These are phyloP conservation scores for Hemiprocne comata DNA, from an alignment of 2,113 vertebrate species.

Conservation along the genomic window DNA sequence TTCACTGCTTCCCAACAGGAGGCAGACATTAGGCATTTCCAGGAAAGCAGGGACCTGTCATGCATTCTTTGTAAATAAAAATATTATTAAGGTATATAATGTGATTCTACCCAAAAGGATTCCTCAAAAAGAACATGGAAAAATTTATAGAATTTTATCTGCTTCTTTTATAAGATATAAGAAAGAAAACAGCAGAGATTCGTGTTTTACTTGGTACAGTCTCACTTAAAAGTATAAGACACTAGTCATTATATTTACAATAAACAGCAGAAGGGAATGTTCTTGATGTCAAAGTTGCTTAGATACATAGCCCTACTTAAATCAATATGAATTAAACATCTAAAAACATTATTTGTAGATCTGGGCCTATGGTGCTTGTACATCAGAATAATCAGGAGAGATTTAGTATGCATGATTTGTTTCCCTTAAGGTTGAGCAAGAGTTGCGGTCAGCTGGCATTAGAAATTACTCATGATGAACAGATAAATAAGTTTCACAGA, in stretches of 20 bases:
- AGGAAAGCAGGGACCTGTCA: not conserved
- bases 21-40: not conserved
- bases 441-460: not conserved
- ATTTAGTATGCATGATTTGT: slow-evolving; percentile 2
- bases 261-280: not conserved
- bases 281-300: slow-evolving; percentile 40
- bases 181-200: not conserved
- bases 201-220: not conserved
- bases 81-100: not conserved
- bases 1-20: not conserved
- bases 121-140: not conserved
- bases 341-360: slow-evolving; percentile 1
- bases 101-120: not conserved
- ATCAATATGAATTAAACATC: slow-evolving; percentile 54
- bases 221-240: not conserved
- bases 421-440: slow-evolving; percentile 39
- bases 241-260: not conserved
- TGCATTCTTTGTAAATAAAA: not conserved
- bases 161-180: not conserved
- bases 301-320: slow-evolving; percentile 50
- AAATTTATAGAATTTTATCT: accelerated
- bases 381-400: slow-evolving; percentile 37
- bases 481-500: slow-evolving; percentile 13
- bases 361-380: not conserved
- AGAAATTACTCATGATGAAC: not conserved